These are phyloP conservation scores for Philopotamus ludificatus DNA, from an alignment of 1,140 invertebrate genomes.

Conservation along the genomic window DNA sequence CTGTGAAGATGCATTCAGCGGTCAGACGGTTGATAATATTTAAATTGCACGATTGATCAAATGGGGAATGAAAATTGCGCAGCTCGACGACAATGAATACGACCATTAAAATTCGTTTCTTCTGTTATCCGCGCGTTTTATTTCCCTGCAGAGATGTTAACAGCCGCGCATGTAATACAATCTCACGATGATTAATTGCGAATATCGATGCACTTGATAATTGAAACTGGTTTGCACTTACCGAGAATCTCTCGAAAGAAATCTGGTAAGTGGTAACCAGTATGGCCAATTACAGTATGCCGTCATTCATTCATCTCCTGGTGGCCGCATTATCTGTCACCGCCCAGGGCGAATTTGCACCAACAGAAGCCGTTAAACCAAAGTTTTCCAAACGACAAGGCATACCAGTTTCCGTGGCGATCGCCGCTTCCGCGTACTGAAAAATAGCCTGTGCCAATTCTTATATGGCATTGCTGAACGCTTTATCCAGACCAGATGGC, in stretches of 20 bases:
- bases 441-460: too few relatives aligned
- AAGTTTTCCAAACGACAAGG: not conserved
- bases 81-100: too few relatives aligned
- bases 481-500: too few relatives aligned
- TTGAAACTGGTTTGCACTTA: slow-evolving; percentile 14
- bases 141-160: not conserved
- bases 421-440: too few relatives aligned
- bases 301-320: slow-evolving; percentile 19
- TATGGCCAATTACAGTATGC: slow-evolving; percentile 10
- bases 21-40: too few relatives aligned
- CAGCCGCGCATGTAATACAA: not conserved
- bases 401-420: not conserved
- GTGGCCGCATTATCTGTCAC: slow-evolving; percentile 10
- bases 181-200: slow-evolving; percentile 8
- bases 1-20: too few relatives aligned
- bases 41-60: too few relatives aligned
- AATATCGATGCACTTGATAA: slow-evolving; percentile 16
- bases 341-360: not conserved
- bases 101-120: too few relatives aligned
- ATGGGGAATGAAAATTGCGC: not conserved
- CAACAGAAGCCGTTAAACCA: not conserved
- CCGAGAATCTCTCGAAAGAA: slow-evolving; percentile 11
- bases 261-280: slow-evolving; percentile 11
- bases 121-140: not conserved
- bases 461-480: too few relatives aligned